Evolutionary conservation across 2,888 invertebrate genomes (phyloP).

Genomic region (Cephonodes hylas): DNA sequence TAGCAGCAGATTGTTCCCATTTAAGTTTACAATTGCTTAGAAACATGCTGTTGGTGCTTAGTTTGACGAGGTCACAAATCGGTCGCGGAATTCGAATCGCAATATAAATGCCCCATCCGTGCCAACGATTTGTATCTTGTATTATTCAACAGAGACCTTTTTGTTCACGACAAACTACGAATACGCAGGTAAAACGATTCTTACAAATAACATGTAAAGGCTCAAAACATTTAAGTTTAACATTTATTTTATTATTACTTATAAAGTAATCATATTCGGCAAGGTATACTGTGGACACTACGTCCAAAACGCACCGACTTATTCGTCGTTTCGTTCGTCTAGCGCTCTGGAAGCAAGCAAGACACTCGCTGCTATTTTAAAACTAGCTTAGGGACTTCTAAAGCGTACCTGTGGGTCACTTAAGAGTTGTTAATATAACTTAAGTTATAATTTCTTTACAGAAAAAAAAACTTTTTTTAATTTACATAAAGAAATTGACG

Average conservation of each 20-base stretch:
- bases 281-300: no score
- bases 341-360: no score
- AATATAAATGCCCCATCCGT: constrained; percentile 36
- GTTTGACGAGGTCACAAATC: constrained; percentile 25
- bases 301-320: no score
- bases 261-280: no score
- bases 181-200: background rate
- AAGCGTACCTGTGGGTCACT: no score
- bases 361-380: no score
- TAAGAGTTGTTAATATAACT: no score
- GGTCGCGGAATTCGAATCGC: constrained; percentile 36
- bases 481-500: no score
- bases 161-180: background rate
- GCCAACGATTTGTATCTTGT: constrained; percentile 40
- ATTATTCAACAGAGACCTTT: constrained; percentile 20
- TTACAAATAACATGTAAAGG: background rate
- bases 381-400: no score
- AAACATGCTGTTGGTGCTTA: background rate
- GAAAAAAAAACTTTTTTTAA: no score
- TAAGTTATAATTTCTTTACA: no score
- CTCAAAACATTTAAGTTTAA: background rate
- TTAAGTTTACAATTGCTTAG: background rate
- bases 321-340: no score
- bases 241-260: background rate
- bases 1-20: background rate